phyloP scores from a whole-genome alignment of 2,113 vertebrate species.

The Prunella fulvescens region DNA sequence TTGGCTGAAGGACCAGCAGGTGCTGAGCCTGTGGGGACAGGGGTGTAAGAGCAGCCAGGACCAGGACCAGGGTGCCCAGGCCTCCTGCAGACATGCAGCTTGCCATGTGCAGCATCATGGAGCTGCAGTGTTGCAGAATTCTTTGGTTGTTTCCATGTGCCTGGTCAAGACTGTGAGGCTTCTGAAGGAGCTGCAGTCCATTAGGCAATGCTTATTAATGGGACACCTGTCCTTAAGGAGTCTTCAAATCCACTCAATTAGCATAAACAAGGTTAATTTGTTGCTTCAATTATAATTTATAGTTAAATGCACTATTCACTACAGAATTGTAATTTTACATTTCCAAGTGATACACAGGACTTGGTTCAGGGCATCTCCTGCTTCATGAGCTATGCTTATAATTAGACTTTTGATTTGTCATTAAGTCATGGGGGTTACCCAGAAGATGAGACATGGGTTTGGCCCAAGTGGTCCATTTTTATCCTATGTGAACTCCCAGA shows the following conservation, averaged over 20 bases:
- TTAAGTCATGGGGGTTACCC: neutral
- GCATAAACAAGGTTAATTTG: neutral
- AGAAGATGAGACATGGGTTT: neutral
- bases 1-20: neutral
- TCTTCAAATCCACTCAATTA: neutral
- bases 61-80: neutral
- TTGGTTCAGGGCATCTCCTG: neutral
- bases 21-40: neutral
- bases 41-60: neutral
- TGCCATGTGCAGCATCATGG: neutral
- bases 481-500: neutral
- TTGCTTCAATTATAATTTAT: neutral
- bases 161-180: rapidly evolving
- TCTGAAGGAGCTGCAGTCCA: neutral
- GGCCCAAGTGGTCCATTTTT: neutral
- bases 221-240: neutral
- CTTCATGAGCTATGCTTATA: neutral
- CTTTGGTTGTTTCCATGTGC: neutral
- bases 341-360: neutral
- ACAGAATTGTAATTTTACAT: neutral
- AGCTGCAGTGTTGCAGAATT: rapidly evolving
- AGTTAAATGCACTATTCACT: neutral
- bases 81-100: neutral
- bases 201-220: neutral
- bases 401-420: neutral